Base-by-base conservation (phyloP, 2,113 vertebrate genomes). In the Odontesthes bonariensis region DNA sequence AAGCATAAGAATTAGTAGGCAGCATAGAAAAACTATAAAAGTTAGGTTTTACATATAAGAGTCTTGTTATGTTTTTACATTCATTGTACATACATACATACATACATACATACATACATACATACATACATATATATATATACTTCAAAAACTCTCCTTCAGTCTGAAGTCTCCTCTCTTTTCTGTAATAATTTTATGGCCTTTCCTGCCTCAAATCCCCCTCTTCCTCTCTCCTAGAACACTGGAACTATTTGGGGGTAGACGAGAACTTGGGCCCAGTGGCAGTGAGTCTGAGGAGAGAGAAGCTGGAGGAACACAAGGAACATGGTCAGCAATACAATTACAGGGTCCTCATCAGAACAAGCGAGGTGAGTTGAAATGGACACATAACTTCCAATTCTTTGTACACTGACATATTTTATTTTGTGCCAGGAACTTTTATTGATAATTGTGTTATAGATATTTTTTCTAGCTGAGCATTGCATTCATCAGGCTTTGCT, bases 241-340 rank as follows among this genome's bases (percentile, higher is more conserved):
- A 99, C 92, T 99, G 97, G 97, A 99, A 98, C 92, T 99, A 99
- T 89, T 96, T 99, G 89, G 98, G 98, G 8, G 95, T 97, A 22
- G 98, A 99, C 89, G 98, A 99, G 81, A 99, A 96, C 74, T 92
- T 99, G 58, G 98, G 98, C 55, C 98, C 98, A 0, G 96, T 99
- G 77, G 98, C 98, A 67, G 96, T 99, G 80, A 99, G 98, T 88
- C 94, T 99, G 74, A 95, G 98, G 88, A 95, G 97, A 82, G 98
- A 99, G 86, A 99, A 98, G 81, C 82, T 98, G 73, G 98, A 99
- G 55, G 98, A 99, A 84, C 95, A 96, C 68, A 99, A 99, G 83
- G 98, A 99, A 73, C 97, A 97, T 0, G 97, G 97, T 46, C 96
- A 96, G 69, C 97, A 98, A 7, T 98, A 98, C 86, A 98, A 96